Evolutionary conservation across 2,888 invertebrate species (phyloP).

Genomic region (Drosophila macrothrix): DNA sequence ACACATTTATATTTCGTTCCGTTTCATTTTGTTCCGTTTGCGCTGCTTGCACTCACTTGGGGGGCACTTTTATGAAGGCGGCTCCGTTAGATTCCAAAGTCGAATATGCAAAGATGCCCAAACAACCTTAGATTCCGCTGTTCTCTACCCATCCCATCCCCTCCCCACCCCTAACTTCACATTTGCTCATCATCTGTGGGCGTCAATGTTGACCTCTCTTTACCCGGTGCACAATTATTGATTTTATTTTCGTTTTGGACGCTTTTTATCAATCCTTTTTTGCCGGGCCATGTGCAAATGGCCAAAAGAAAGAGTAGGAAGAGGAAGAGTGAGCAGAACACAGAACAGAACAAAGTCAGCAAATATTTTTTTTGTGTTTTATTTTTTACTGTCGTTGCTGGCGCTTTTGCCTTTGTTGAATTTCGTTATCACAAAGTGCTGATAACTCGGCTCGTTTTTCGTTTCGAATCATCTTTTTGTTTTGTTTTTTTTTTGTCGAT

Average conservation of each 20-base stretch:
- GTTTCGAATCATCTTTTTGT: constrained; percentile 49
- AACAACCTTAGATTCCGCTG: constrained; percentile 18
- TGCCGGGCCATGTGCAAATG: constrained; percentile 72
- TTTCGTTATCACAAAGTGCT: constrained; percentile 68
- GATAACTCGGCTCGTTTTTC: constrained; percentile 58
- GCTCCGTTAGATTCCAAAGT: constrained; percentile 13
- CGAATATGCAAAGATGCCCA: constrained; percentile 26
- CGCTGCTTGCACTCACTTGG: constrained; percentile 5
- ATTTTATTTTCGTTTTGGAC: constrained; percentile 54
- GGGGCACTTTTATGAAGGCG: constrained; percentile 19
- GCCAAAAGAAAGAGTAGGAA: neutral
- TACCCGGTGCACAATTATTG: constrained; percentile 61
- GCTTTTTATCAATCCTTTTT: constrained; percentile 56
- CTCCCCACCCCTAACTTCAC: neutral
- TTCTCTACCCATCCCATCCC: neutral
- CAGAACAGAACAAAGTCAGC: constrained; percentile 21
- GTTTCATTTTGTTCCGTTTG: constrained; percentile 8
- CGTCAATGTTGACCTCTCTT: constrained; percentile 72
- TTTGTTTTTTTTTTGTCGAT: constrained; percentile 42
- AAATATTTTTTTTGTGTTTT: constrained; percentile 17
- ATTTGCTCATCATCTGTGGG: constrained; percentile 48
- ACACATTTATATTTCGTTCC: constrained; percentile 41
- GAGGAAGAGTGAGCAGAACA: neutral
- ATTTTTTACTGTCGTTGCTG: constrained; percentile 14
- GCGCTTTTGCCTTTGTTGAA: constrained; percentile 63